A percentile compares a stretch with the other conserved stretches of the same genome.
Conservation (phyloP, 2,113 vertebrate genomes). For the Diphyllodes magnificus region DNA sequence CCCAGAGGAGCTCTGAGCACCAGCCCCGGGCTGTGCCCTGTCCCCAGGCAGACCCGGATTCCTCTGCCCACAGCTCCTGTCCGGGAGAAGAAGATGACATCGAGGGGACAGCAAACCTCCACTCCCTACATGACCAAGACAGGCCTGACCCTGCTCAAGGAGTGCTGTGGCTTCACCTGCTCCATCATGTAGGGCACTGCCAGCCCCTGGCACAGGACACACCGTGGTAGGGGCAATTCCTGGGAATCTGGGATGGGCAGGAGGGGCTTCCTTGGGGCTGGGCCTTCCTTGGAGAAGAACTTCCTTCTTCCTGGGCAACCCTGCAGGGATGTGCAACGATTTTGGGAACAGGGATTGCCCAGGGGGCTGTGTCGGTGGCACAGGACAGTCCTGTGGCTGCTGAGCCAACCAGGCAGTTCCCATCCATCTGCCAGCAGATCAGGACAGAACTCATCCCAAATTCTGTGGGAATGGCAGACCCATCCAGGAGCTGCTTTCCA, state of each 20-base stretch:
- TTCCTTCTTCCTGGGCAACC: not conserved
- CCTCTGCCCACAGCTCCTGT: slow-evolving; percentile 47
- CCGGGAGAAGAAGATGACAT: slow-evolving; percentile 63
- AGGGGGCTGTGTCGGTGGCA: not conserved
- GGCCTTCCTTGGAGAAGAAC: not conserved
- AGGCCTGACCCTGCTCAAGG: slow-evolving; percentile 82
- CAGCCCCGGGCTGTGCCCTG: not conserved
- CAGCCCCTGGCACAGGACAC: not conserved
- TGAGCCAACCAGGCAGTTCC: not conserved
- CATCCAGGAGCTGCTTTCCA: not conserved
- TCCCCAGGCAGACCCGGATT: rapidly evolving
- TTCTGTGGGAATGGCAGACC: not conserved
- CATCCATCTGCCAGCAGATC: not conserved
- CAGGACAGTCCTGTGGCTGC: not conserved
- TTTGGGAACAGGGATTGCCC: not conserved
- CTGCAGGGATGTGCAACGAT: rapidly evolving
- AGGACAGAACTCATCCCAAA: not conserved
- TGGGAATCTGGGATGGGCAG: not conserved
- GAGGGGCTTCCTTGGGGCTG: not conserved
- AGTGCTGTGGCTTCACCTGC: slow-evolving; percentile 89
- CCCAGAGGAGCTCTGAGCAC: not conserved
- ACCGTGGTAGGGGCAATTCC: not conserved
- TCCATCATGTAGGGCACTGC: slow-evolving; percentile 78
- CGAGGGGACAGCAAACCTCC: slow-evolving; percentile 75
- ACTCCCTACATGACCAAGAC: slow-evolving; percentile 78